Base-by-base conservation (phyloP, 2,797 vertebrate species). In the Diplodus sargus region DNA sequence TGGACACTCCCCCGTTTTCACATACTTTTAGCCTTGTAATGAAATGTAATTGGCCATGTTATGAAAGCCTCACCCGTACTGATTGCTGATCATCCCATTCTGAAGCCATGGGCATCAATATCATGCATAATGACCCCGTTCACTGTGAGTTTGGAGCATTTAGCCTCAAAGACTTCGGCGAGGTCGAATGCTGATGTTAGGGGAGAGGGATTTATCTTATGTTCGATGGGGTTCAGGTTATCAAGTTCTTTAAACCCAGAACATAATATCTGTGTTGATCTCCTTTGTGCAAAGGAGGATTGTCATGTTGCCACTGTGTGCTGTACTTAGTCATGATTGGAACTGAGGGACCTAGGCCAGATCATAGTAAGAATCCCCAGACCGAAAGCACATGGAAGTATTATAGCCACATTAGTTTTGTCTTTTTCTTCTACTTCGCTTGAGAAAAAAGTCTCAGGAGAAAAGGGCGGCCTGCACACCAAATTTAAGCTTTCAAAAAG, bases 381-480 rank as follows among this genome's bases (percentile, higher is more conserved):
- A 23, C 8, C 8, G 17, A 62, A 47, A 23, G 11, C 22, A 23
- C n/a, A 58, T 16, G 18, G 11, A 57, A 28, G 7, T 4, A 17
- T 54, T 23, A 3, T 30, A 30, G 28, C 5, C 6, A 34, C 30
- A 34, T 22, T 2, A 6, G 3, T 58, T 57, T 57, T 4, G 16
- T 6, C 15, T 28, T 16, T 16, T 6, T 25, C 15, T 54, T 25
- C 5, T 54, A 15, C 7, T 54, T 54, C 22, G 2, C 4, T 22
- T 34, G 17, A 18, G 4, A 52, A n/a, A 52, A 56, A 14, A 70
- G 51, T 57, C 13, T 70, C 43, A 73, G 47, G 23, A 62, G 14
- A 72, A 30, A 51, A 45, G 2, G 49, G 22, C 12, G 1, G 0
- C 16, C 30, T 34, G 30, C 6, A 34, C 6, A 7, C 30, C 30